Base-by-base conservation (phyloP, 2,113 vertebrate genomes). In the Turnix velox region DNA sequence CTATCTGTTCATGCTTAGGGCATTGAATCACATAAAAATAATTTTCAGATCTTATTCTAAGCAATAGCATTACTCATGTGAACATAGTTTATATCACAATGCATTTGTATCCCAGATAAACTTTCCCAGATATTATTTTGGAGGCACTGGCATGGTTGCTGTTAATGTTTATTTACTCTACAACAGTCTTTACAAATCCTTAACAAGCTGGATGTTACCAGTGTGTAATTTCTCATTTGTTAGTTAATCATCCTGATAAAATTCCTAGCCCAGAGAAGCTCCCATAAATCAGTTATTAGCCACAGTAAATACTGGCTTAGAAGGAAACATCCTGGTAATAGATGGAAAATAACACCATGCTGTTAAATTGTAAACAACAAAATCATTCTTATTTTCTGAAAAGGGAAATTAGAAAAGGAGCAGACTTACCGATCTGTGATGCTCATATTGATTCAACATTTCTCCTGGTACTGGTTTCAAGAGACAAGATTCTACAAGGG, bases 161-260 rank as follows among this genome's bases (percentile, higher is more conserved):
- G 39, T 46, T 87, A 73, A 79, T 51, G 14, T 91, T 83, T 93
- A 85, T 90, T 94, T 88, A 90, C 68, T 46, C 65, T 85, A 59
- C 3, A 81, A 72, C 48, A 75, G 91, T 79, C 25, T 92, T 83
- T 68, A 68, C 66, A 95, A 94, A 87, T 92, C 57, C 88, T 88
- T 95, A 81, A 91, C 69, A 92, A 87, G 63, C 35, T 87, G 24
- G 17, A 69, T 62, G 73, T 93, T 94, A 90, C 37, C 55, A 83
- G 40, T 92, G 63, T 94, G 83, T 71, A 92, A 95, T 95, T 95
- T 88, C 67, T 92, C 84, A 85, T 88, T 95, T 93, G 82, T 75
- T 93, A 92, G 73, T 90, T 96, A 92, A 90, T 96, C 76, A 94
- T 82, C 51, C 59, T 84, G 79, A 90, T 86, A 93, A 93, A 95